Evolutionary conservation across 2,113 vertebrate species (phyloP), one percentile per base, ranked within the genome.

Genomic region (Macaca mulatta): DNA sequence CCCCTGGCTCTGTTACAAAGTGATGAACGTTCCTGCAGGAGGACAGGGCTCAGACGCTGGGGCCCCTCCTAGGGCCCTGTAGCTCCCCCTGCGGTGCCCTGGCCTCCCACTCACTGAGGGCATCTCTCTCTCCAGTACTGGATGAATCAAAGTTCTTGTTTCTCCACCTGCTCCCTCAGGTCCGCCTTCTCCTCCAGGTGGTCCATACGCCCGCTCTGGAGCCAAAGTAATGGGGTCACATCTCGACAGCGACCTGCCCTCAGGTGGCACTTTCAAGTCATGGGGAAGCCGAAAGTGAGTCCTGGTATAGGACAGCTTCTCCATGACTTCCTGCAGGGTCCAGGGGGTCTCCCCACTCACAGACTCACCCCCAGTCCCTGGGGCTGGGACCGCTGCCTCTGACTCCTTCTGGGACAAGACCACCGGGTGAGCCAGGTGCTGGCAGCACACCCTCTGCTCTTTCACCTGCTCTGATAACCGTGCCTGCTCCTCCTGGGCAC

Each of bases 81-180:
- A 1, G 9, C 7, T 2, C 35, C n/a, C 43, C 17, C 59, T 0
- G 1, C 55, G n/a, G 0, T 18, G 17, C 38, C 6, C 48, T 0
- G 18, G 27, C n/a, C 40, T 1, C 11, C 27, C 11, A 0, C 98
- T 61, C 98, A 99, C 99, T 99, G 5, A 99, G 99, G 14, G 99
- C 99, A 97, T 99, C 99, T 0, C 99, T 99, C 97, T 99, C 99
- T 93, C 99, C 99, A 0, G 99, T 99, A 98, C 98, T 99, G 99
- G 40, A 99, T 99, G 95, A 99, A 99, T 94, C 99, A 99, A 84
- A 99, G 99, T 82, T 99, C 99, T 93, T 99, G 97, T 94, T 99
- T 99, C n/a, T 99, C 99, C 38, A 99, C 97, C 0, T 99, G 97
- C 12, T 99, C 99, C 96, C 99, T 99, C 97, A 99, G 98, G 61